Evolutionary conservation across 2,888 invertebrate species (phyloP).

Genomic region (Noctua comes): DNA sequence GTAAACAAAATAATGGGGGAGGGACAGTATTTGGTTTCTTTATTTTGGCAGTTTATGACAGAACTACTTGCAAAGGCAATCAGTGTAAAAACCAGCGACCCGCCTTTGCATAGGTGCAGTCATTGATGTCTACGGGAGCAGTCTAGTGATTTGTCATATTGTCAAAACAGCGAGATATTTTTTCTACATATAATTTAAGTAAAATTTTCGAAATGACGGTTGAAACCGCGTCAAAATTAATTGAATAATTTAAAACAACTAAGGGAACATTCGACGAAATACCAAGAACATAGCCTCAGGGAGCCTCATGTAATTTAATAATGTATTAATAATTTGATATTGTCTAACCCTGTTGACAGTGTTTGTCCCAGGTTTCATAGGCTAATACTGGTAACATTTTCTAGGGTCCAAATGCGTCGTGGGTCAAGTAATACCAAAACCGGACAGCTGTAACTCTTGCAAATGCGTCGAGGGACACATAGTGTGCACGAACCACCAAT

Average conservation of each 20-base stretch:
- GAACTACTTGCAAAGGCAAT: background rate
- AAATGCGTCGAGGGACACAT: conserved; percentile 29
- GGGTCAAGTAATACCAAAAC: conserved; percentile 23
- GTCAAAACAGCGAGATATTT: background rate
- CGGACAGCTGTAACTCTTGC: conserved; percentile 42
- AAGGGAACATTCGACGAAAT: too few species aligned
- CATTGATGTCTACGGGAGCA: too few species aligned
- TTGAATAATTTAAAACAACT: too few species aligned
- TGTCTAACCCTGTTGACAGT: background rate
- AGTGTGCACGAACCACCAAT: conserved; percentile 28
- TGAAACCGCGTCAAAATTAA: too few species aligned
- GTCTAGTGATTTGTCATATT: background rate
- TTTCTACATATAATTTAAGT: too few species aligned
- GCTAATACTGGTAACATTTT: background rate
- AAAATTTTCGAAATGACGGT: too few species aligned
- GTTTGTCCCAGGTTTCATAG: background rate
- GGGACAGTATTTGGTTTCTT: background rate
- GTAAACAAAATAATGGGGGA: background rate
- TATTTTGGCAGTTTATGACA: background rate
- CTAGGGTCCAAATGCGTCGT: conserved; percentile 28
- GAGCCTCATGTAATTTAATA: too few species aligned
- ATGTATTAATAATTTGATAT: too few species aligned
- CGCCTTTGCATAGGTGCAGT: too few species aligned
- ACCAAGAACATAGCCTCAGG: too few species aligned
- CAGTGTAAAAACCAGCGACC: background rate